Conservation (phyloP, 2,113 vertebrate genomes). For the Pheucticus melanocephalus region DNA sequence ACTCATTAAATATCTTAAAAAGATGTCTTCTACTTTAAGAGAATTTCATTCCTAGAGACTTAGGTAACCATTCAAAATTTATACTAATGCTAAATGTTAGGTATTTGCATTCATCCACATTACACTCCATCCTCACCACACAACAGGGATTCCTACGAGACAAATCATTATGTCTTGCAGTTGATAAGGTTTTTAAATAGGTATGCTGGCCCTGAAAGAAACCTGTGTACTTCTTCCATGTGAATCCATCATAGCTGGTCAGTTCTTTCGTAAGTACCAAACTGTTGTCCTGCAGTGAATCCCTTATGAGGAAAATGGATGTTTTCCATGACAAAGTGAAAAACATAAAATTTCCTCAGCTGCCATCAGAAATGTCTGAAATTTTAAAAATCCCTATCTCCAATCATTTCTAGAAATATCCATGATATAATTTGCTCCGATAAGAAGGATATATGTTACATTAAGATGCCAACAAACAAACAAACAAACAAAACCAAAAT, state of each 20-base stretch:
- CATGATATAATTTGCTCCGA: not conserved
- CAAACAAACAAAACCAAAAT: not conserved
- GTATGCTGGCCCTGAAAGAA: not conserved
- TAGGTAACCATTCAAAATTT: not conserved
- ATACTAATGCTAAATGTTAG: not conserved
- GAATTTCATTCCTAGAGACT: not conserved
- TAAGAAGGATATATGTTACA: not conserved
- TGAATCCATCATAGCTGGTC: not conserved
- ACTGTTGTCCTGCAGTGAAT: not conserved
- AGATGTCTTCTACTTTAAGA: not conserved
- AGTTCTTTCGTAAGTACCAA: not conserved
- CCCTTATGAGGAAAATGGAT: not conserved
- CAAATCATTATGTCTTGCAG: not conserved
- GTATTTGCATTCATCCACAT: not conserved
- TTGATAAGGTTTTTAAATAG: not conserved
- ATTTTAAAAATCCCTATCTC: not conserved
- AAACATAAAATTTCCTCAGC: not conserved
- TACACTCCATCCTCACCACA: not conserved
- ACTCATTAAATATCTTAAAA: not conserved
- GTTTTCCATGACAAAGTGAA: not conserved
- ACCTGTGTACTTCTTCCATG: not conserved
- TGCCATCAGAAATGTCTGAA: not conserved
- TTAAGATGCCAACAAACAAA: not conserved
- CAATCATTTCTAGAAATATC: not conserved
- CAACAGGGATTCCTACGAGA: not conserved